phyloP scores from a whole-genome alignment of 2,888 invertebrate species.

The Nomada fabriciana region DNA sequence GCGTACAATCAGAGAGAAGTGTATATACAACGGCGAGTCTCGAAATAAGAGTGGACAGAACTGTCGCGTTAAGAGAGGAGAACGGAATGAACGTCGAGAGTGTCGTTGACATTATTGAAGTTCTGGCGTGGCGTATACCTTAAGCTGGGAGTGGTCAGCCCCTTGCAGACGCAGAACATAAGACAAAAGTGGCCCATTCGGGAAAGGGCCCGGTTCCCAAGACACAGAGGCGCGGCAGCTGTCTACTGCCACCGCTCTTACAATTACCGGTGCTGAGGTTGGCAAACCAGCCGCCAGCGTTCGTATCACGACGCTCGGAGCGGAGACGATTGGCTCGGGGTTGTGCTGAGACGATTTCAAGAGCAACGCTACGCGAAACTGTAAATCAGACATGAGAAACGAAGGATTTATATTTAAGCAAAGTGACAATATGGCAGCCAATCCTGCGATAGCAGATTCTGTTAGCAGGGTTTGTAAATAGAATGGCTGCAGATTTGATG shows the following conservation, averaged over 20 bases:
- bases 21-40: constrained; percentile 16
- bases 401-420: too few species aligned
- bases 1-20: not conserved
- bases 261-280: constrained; percentile 90
- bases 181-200: constrained; percentile 94
- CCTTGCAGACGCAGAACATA: constrained; percentile 90
- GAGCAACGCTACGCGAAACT: constrained; percentile 95
- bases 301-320: constrained; percentile 91
- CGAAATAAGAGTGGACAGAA: not conserved
- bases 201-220: constrained; percentile 94
- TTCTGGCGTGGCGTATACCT: constrained; percentile 86
- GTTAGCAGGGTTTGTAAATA: too few species aligned
- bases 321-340: constrained; percentile 89
- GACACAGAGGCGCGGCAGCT: constrained; percentile 93
- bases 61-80: not conserved
- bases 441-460: too few species aligned
- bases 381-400: constrained; percentile 71
- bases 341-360: constrained; percentile 88
- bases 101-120: constrained; percentile 19
- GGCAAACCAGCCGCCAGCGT: constrained; percentile 91
- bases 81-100: not conserved
- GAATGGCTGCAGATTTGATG: too few species aligned
- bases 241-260: constrained; percentile 92
- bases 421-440: too few species aligned
- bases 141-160: constrained; percentile 87